phyloP scores from a whole-genome alignment of 2,113 vertebrate genomes.

The Oryzias celebensis region DNA sequence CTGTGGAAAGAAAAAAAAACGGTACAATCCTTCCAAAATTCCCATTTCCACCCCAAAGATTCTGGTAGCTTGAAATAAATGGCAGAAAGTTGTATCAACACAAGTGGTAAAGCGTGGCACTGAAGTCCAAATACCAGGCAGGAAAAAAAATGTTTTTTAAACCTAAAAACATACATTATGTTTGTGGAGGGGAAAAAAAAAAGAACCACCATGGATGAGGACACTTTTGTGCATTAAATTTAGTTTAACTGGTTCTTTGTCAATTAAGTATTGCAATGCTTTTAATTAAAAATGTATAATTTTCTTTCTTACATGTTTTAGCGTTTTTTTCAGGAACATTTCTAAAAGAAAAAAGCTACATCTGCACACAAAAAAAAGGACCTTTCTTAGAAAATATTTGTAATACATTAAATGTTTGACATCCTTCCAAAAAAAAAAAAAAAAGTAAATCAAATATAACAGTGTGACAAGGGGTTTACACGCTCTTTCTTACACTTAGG shows the following conservation, averaged over 20 bases:
- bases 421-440: conserved; percentile 12
- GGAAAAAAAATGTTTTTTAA: neutral
- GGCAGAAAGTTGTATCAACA: conserved; percentile 9
- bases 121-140: conserved; percentile 13
- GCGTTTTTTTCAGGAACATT: too few species aligned
- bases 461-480: conserved; percentile 16
- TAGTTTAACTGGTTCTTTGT: too few species aligned
- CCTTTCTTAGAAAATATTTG: neutral
- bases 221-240: too few species aligned
- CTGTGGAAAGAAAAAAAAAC: conserved; percentile 21
- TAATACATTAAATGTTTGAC: neutral
- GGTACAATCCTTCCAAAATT: conserved; percentile 46
- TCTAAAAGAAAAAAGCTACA: neutral
- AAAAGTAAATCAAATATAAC: conserved; percentile 24
- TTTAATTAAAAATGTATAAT: too few species aligned
- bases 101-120: conserved; percentile 17
- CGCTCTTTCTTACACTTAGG: conserved; percentile 3
- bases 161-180: conserved; percentile 24
- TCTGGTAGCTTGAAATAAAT: conserved; percentile 40
- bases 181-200: too few species aligned
- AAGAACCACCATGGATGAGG: too few species aligned
- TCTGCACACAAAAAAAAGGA: neutral
- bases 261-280: too few species aligned
- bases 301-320: too few species aligned
- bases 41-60: conserved; percentile 39